Evolutionary conservation across 2,797 vertebrate species (phyloP), one percentile per base, ranked within the genome.

Genomic region (Megalops cyprinoides): DNA sequence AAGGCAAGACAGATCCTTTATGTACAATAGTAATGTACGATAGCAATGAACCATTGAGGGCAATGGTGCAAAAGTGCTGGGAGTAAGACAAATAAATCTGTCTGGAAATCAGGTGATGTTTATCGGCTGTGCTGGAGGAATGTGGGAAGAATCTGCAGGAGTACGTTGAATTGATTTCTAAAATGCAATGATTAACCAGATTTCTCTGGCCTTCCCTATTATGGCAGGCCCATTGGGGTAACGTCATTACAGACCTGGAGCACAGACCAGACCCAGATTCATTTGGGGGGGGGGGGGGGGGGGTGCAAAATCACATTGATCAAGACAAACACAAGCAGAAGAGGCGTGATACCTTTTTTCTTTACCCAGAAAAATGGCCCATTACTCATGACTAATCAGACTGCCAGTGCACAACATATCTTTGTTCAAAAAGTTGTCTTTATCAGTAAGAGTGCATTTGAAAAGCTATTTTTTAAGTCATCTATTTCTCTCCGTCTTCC

Each of bases 11-110:
- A 71, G n/a, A 71, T 8, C 67, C 39, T 71, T 20, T 39, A 42
- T n/a, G 44, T n/a, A 71, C 39, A n/a, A 39, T 76, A 67, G 48
- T 74, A 62, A 81, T n/a, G 44, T n/a, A 71, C 39, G n/a, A 39
- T 76, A 67, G 48, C 74, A 62, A 81, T 67, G 42, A 58, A 39
- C 73, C 67, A 81, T 81, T 65, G 74, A 65, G 34, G 34, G 9
- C 23, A 44, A 75, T 31, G 42, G 53, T 37, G 6, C 20, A 28
- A 80, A 55, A 74, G n/a, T 71, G 42, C 42, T 71, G 20, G 42
- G 79, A 76, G 46, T n/a, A 67, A 46, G 56, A 62, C n/a, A 53
- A 65, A 81, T 34, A 31, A 69, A 76, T 81, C 46, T 42, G 79
- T 28, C 34, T 69, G 31, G 73, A 49, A 78, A 31, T 23, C 4